Conservation (phyloP, 2,113 vertebrate species). For the Oryctolagus cuniculus region DNA sequence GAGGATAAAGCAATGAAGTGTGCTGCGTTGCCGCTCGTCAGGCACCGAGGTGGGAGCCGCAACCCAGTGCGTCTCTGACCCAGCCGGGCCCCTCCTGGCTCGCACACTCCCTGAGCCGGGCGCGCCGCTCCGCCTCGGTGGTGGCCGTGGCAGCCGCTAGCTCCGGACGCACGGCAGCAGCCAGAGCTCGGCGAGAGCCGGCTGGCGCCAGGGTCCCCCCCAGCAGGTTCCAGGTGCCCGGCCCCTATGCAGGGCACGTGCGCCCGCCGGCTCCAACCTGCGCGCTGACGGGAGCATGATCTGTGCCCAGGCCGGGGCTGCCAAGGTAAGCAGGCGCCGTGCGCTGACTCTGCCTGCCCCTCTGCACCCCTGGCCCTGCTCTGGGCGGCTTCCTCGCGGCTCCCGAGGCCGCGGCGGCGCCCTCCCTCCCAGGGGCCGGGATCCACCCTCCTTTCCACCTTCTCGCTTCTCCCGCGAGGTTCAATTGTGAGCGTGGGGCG, state of each 20-base stretch:
- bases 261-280: slow-evolving; percentile 58
- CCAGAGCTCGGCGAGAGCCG: not conserved
- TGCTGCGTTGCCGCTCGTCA: slow-evolving; percentile 68
- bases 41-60: slow-evolving; percentile 72
- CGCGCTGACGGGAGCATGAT: slow-evolving; percentile 84
- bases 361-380: not conserved
- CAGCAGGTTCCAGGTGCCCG: slow-evolving; percentile 18
- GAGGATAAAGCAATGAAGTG: slow-evolving; percentile 78
- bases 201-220: not conserved
- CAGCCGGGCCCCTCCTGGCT: not conserved
- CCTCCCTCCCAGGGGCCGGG: slow-evolving; percentile 26
- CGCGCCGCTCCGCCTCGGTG: not conserved
- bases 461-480: slow-evolving; percentile 65
- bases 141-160: not conserved
- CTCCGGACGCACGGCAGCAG: not conserved
- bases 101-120: not conserved
- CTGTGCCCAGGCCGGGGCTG: slow-evolving; percentile 87
- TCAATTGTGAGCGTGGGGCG: slow-evolving; percentile 62
- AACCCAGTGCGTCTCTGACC: slow-evolving; percentile 69
- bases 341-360: slow-evolving; percentile 46
- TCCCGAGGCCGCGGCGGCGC: slow-evolving; percentile 48
- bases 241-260: slow-evolving; percentile 77
- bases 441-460: slow-evolving; percentile 66
- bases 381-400: not conserved
- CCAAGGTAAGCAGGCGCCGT: slow-evolving; percentile 85